These are phyloP conservation scores for Natator depressus DNA, from an alignment of 2,113 vertebrate species.

Conservation along the genomic window DNA sequence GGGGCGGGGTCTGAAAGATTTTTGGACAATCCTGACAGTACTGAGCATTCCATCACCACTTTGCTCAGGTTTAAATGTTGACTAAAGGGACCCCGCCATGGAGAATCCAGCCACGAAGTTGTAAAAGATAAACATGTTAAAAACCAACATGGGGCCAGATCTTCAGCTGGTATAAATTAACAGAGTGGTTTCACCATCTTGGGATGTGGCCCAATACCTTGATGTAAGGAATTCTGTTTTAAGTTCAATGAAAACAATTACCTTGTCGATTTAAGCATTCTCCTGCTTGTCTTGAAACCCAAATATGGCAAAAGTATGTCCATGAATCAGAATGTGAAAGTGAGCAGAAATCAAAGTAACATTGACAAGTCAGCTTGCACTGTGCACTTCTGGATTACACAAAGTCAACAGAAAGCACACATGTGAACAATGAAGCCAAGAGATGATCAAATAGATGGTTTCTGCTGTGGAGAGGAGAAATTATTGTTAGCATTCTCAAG, in stretches of 20 bases:
- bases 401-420: not conserved
- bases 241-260: not conserved
- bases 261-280: not conserved
- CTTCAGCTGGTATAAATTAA: not conserved
- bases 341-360: not conserved
- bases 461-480: not conserved
- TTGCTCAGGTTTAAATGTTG: not conserved
- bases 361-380: not conserved
- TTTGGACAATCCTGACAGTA: not conserved
- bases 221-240: not conserved
- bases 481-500: not conserved
- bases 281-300: not conserved
- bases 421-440: not conserved
- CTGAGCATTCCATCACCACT: not conserved
- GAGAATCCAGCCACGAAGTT: not conserved
- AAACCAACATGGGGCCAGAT: not conserved
- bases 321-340: not conserved
- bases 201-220: not conserved
- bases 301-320: not conserved
- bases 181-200: not conserved
- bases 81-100: not conserved
- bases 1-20: not conserved
- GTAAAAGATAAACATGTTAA: not conserved
- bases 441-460: no score
- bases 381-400: not conserved